A percentile compares a stretch with the other conserved stretches of the same genome.
Conservation (phyloP, 2,113 vertebrate genomes). For the Gobio gobio region DNA sequence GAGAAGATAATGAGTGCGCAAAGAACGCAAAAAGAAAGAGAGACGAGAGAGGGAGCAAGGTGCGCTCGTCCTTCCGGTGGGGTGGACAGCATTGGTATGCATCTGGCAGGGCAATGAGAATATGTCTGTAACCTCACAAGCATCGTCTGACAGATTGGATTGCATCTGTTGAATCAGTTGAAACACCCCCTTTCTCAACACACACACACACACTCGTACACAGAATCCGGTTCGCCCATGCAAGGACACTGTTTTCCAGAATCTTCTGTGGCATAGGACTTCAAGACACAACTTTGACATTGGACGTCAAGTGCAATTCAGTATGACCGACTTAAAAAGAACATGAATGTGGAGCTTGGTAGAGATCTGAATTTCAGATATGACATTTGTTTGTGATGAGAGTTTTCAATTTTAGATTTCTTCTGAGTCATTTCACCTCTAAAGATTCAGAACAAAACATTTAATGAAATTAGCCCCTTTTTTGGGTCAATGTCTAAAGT, state of each 20-base stretch:
- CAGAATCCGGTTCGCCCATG: slow-evolving; percentile 41
- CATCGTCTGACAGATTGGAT: slow-evolving; percentile 79
- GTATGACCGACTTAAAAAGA: neutral
- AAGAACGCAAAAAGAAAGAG: slow-evolving; percentile 59
- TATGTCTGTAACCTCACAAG: slow-evolving; percentile 77
- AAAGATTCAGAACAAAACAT: too few species aligned
- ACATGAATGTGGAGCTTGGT: neutral
- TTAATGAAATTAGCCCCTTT: too few species aligned
- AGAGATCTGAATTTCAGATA: neutral
- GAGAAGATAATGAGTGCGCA: neutral
- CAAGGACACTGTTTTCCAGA: slow-evolving; percentile 25
- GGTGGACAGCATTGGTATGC: slow-evolving; percentile 76
- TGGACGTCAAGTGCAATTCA: neutral
- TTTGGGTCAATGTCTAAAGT: too few species aligned
- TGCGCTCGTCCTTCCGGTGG: slow-evolving; percentile 74
- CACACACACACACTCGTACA: slow-evolving; percentile 51
- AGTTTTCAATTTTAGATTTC: neutral
- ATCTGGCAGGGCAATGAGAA: slow-evolving; percentile 76
- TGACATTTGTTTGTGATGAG: neutral
- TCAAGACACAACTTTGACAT: neutral
- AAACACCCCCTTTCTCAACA: slow-evolving; percentile 53
- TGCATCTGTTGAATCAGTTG: slow-evolving; percentile 78
- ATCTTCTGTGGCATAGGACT: neutral
- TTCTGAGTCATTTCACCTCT: too few species aligned
- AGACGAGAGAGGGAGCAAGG: slow-evolving; percentile 67